Base-by-base conservation (phyloP, 2,113 vertebrate genomes). In the Dermatemys mawii region DNA sequence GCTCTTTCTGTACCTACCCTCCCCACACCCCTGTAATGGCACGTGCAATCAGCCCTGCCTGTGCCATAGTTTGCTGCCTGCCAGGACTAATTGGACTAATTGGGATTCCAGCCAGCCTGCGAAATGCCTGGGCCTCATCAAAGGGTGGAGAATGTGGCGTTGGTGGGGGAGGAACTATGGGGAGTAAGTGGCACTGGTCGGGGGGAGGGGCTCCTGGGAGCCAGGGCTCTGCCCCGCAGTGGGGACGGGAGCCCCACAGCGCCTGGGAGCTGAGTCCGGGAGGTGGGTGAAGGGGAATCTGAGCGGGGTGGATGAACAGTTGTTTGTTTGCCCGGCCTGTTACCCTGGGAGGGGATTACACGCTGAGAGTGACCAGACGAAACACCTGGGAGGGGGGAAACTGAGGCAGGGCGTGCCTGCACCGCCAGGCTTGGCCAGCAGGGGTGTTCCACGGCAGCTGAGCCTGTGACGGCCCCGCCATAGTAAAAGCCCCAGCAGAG, bases 221-320 rank as follows among this genome's bases (percentile, higher is more conserved):
- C 21, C 63, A 67, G 63, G 16, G 17, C 63, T 67, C 63, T n/a
- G 35, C 35, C 63, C 63, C 2, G 17, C 16, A 11, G 19, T 17
- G 27, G 57, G 57, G 6, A 60, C 13, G 6, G 60, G 60, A n/a
- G 29, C 14, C 29, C 60, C 13, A 3, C 60, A 1, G 60, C 32
- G 7, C 6, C 2, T 67, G 63, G 63, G 57, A 32, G 29, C 57
- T 60, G 29, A 29, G 11, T 16, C 57, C 11, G 6, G 13, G 19
- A 38, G n/a, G 63, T 5, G 16, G 1, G 4, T 67, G 17, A n/a
- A 67, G 63, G n/a, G 35, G 35, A 35, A 21, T n/a, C 63, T 32
- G 16, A n/a, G 6, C 16, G 3, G 57, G 32, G 8, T 19, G 16
- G 16, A 14, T 3, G 32, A n/a, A 8, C 8, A 4, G 8, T 13